Evolutionary conservation across 2,888 invertebrate species (phyloP), one percentile per base, ranked within the genome.

Genomic region (Asteroscopus sphinx): DNA sequence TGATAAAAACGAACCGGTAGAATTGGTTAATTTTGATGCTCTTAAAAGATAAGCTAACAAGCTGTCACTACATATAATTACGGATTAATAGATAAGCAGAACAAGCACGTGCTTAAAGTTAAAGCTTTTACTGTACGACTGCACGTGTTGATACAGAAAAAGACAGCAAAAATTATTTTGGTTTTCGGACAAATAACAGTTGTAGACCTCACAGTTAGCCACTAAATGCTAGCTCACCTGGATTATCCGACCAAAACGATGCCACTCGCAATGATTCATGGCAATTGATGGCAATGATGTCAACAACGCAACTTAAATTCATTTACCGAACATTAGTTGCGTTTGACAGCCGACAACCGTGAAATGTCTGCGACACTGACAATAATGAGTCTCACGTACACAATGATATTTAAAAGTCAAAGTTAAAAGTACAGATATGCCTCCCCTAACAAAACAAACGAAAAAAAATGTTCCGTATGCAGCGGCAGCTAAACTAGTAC

Each of bases 11-110:
- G 2, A 30, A 30, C 3, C n/a, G 30, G n/a, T n/a, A 30, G 0
- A 30, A 15, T 63, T 63, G 42, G 30, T 30, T 48, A 48, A 62
- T 62, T 48, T 41, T 33, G 58, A 54, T 58, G 41, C 48, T 53
- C 51, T 59, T 52, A 59, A 3, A 21, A 21, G 21, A 21, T 21
- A 21, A 21, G 21, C 21, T 21, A 21, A 21, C 21, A 21, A 21
- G 21, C 21, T 21, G 21, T 21, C 21, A 21, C 21, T 21, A 4
- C 21, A 4, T 21, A 21, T 21, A 21, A 21, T 21, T 21, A 21
- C 21, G 21, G 21, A 21, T 21, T 21, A 21, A 21, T 4, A 21
- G 21, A 21, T 21, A 21, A 21, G 3, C 6, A 4, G 3, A 21
- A 6, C 21, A 6, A 21, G 4, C 6, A 21, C 21, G 21, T 21